These are phyloP conservation scores for Pseudomyrmex flavicornis DNA, from an alignment of 1,140 invertebrate genomes.

Conservation along the genomic window DNA sequence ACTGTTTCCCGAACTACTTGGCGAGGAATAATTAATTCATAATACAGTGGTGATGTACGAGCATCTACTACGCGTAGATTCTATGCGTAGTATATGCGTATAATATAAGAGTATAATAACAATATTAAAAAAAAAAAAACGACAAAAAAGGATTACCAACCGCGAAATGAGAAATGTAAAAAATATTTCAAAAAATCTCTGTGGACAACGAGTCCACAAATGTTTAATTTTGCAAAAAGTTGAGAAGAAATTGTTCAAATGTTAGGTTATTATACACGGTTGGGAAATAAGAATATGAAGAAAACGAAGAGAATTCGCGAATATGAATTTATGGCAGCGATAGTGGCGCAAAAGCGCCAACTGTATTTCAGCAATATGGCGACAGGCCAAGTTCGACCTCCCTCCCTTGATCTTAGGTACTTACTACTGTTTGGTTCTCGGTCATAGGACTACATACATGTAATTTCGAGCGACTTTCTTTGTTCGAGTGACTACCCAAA, in stretches of 20 bases:
- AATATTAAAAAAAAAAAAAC: too few species aligned
- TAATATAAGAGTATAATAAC: neutral
- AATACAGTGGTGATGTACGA: too few species aligned
- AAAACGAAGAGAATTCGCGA: neutral
- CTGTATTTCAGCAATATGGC: slow-evolving; percentile 72
- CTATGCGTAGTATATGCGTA: neutral
- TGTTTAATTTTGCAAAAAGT: neutral
- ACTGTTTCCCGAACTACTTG: neutral
- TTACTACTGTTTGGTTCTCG: slow-evolving; percentile 71
- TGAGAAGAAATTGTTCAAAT: neutral
- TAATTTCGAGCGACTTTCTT: slow-evolving; percentile 78
- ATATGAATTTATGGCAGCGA: slow-evolving; percentile 54
- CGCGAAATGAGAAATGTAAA: too few species aligned
- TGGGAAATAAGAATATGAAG: neutral
- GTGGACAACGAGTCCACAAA: neutral
- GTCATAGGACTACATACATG: slow-evolving; percentile 74
- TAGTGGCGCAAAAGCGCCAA: slow-evolving; percentile 14
- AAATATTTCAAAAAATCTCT: neutral
- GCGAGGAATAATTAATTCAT: slow-evolving; percentile 36
- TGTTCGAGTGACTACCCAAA: slow-evolving; percentile 72
- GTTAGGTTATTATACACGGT: too few species aligned
- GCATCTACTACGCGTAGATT: neutral
- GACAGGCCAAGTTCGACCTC: slow-evolving; percentile 73
- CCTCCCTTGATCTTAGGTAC: slow-evolving; percentile 69
- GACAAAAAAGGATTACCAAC: too few species aligned